phyloP scores from a whole-genome alignment of 2,888 invertebrate species.

The Campoplex capitator region DNA sequence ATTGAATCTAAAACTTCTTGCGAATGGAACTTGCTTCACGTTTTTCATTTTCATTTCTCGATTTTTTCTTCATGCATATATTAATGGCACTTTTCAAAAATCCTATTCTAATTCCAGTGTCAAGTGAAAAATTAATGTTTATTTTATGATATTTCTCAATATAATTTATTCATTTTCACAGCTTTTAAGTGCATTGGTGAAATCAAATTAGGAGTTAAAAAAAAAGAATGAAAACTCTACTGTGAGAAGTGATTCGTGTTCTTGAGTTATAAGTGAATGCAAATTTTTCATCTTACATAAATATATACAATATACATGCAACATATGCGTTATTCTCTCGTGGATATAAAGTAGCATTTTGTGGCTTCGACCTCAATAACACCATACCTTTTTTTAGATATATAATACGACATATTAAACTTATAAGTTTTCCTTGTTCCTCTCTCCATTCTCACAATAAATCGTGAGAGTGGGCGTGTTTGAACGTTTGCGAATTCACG shows the following conservation, averaged over 20 bases:
- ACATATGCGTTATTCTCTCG: neutral
- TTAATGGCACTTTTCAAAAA: no score
- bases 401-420: constrained; percentile 47
- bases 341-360: constrained; percentile 26
- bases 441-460: constrained; percentile 6
- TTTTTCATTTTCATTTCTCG: neutral
- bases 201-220: neutral
- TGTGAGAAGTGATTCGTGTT: neutral
- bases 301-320: neutral
- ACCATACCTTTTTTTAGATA: neutral
- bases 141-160: neutral
- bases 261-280: neutral
- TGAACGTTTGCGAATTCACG: neutral
- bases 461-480: constrained; percentile 9
- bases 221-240: neutral
- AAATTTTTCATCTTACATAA: neutral
- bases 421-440: constrained; percentile 51
- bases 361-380: constrained; percentile 44
- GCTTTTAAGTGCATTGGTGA: neutral
- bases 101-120: no score
- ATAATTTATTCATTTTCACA: neutral
- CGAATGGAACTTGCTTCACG: neutral
- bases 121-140: no score
- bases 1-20: neutral
- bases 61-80: neutral